Evolutionary conservation across 2,888 invertebrate genomes (phyloP), one percentile per base, ranked within the genome.

Genomic region (Caenorhabditis sp.): DNA sequence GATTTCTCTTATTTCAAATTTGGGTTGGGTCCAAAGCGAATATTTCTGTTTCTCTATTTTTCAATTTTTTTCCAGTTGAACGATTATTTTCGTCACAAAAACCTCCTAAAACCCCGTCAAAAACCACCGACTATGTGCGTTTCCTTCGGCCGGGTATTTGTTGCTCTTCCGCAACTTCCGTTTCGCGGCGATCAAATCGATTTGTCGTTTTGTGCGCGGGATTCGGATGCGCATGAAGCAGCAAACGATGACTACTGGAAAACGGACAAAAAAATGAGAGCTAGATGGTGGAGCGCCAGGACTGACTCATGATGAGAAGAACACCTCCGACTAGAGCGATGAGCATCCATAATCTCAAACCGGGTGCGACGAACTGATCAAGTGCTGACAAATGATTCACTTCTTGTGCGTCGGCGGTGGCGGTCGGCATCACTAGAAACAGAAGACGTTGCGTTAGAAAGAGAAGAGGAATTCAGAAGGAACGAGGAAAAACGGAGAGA

Each of bases 261-360:
- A 58, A 65, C 1, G 6, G 13, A 22, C 4, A 32, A 18, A 28
- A 20, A 20, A 26, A 26, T 4, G 22, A 22, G n/a, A 32, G 50
- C 15, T n/a, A 24, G 44, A 37, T 6, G 18, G 37, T 24, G 5
- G 18, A 44, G 6, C 13, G 4, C 15, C 5, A 55, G 60, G 62
- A 84, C 87, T 55, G 18, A 88, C 88, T 87, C 91, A 91, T 91
- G 44, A 89, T 83, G 24, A 91, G 85, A 26, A 91, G 83, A 60
- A 91, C 90, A n/a, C 89, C 88, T n/a, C 88, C 88, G 35, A 91
- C 89, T 37, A 91, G 83, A 9, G 89, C 91, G 40, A 91, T 89
- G 8, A 91, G 83, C 91, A 91, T 91, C 91, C 91, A 91, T 55
- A 91, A 83, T 50, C 91, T 79, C n/a, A 91, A 69, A 0, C 91